These are phyloP conservation scores for Scolopax bukidnonensis DNA, from an alignment of 2,797 vertebrate genomes.

Conservation along the genomic window DNA sequence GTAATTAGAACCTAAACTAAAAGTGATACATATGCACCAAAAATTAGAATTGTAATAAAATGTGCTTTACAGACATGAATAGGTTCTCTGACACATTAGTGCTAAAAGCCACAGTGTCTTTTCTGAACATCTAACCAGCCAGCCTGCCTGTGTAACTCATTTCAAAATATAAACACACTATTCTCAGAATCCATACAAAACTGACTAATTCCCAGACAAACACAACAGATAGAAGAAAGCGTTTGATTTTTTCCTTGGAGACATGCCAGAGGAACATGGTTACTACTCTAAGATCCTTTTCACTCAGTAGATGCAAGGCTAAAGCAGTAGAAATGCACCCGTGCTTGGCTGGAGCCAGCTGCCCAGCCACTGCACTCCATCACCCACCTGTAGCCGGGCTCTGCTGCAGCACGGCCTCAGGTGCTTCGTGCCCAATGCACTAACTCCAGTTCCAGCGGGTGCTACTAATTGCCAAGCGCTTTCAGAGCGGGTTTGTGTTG, in stretches of 20 bases:
- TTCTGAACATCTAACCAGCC: neutral
- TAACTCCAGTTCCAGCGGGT: neutral
- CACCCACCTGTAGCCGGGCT: accelerated
- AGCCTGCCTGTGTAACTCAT: neutral
- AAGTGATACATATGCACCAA: neutral
- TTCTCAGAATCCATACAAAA: neutral
- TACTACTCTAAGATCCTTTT: neutral
- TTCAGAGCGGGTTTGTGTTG: neutral
- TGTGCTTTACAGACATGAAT: neutral
- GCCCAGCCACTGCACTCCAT: neutral
- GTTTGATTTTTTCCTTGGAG: neutral
- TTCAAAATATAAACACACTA: neutral
- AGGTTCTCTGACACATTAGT: neutral
- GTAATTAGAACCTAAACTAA: neutral
- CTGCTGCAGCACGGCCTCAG: accelerated
- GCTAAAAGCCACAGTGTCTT: neutral
- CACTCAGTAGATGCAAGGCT: accelerated
- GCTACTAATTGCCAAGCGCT: too few species aligned
- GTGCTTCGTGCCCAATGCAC: neutral
- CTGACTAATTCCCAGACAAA: neutral
- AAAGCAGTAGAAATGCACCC: neutral
- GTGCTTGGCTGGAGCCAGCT: neutral
- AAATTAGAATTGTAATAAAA: neutral
- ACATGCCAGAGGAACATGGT: accelerated
- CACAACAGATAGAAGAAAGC: neutral